A percentile compares a stretch with the other conserved stretches of the same genome.
Evolutionary conservation across 2,888 invertebrate genomes (phyloP).

Genomic region (Lysandra coridon): DNA sequence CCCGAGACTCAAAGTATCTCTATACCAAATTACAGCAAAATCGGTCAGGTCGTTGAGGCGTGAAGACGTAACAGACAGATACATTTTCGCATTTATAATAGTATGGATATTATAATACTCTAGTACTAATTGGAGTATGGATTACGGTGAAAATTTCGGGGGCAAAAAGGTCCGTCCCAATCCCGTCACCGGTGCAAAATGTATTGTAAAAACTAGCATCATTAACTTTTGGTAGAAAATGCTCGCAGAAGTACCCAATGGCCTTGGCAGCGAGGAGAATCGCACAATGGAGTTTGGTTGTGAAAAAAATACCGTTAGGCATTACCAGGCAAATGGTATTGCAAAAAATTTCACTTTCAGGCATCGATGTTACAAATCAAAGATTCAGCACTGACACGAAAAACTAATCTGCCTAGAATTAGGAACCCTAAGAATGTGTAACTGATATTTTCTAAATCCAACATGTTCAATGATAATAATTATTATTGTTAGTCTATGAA

Average conservation of each 20-base stretch:
- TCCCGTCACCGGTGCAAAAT: background rate
- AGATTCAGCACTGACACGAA: background rate
- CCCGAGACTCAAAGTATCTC: too few relatives aligned
- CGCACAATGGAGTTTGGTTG: constrained; percentile 24
- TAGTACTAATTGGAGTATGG: background rate
- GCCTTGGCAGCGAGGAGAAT: constrained; percentile 31
- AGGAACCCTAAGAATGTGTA: background rate
- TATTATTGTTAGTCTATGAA: background rate
- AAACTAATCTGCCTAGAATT: background rate
- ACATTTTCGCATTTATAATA: too few relatives aligned
- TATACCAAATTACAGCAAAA: too few relatives aligned
- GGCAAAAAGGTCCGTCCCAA: background rate
- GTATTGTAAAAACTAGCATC: background rate
- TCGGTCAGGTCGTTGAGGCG: too few relatives aligned
- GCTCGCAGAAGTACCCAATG: background rate
- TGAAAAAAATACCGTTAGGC: constrained; percentile 31
- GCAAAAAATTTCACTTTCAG: constrained; percentile 33
- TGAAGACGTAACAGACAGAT: too few relatives aligned
- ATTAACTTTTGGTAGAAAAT: constrained; percentile 14
- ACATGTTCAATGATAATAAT: background rate
- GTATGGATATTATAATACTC: too few relatives aligned
- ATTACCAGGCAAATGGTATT: constrained; percentile 28
- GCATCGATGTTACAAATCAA: background rate
- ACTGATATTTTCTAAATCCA: background rate
- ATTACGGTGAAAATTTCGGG: background rate